Base-by-base conservation (phyloP, 2,797 vertebrate genomes). In the Acanthurus lineatus region DNA sequence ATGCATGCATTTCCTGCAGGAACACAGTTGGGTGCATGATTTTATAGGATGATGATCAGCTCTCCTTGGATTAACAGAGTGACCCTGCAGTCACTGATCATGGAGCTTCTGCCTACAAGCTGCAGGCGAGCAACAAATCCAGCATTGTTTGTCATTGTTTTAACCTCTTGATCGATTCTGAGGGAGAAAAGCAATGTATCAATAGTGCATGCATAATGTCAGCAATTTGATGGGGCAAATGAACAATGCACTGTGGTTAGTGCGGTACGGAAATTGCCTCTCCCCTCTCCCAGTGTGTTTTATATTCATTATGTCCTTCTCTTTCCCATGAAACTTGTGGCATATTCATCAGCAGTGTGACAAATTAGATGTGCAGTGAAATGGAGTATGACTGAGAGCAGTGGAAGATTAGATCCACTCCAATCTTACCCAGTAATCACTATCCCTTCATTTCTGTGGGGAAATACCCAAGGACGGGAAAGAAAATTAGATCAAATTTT, bases 351-450 rank as follows among this genome's bases (percentile, higher is more conserved):
- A 93, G 93, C 89, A 93, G 90, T 91, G 92, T 94, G 94, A 94
- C 94, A 93, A 94, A 94, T 94, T 92, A 93, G 92, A 94, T 94
- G 92, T 91, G 92, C 90, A 92, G 94, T 93, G 92, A 92, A 93
- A 94, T 92, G 83, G 88, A 93, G 91, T 92, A 92, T 90, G 93
- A 94, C 91, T 89, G 93, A 92, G 92, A 91, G 90, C 92, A 89
- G 83, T 62, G 88, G 89, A 87, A 90, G 91, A 93, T 94, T 93
- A 93, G 86, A 93, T 92, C 85, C 90, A 92, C 91, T 93, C 88
- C 91, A 93, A 90, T 93, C 91, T 91, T 85, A 90, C 91, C 85
- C 90, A 86, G 92, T 91, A 91, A 91, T 94, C 92, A 91, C 93
- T 86, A 91, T 91, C 87, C 90, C 88, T 90, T 89, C 88, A 91